phyloP scores from a whole-genome alignment of 2,113 vertebrate species.

The Ptilorrhoa leucosticta region DNA sequence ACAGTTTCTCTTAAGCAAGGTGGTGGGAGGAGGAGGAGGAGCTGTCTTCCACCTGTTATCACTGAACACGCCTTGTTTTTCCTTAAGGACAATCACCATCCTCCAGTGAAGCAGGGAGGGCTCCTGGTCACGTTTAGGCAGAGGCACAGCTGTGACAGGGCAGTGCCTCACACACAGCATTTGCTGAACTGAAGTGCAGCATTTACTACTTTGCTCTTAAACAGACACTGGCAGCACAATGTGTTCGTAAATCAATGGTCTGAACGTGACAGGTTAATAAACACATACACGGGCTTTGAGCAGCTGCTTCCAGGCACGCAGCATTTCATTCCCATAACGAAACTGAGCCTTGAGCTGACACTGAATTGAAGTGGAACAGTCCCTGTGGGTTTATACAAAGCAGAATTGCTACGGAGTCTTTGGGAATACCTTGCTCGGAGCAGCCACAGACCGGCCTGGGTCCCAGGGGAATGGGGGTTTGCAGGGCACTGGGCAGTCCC shows the following conservation, averaged over 20 bases:
- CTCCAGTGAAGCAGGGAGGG: neutral
- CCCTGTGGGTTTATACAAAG: rapidly evolving
- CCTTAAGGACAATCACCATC: neutral
- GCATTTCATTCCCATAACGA: neutral
- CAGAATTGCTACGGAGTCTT: neutral
- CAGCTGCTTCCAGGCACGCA: neutral
- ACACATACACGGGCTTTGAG: neutral
- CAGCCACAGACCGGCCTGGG: neutral
- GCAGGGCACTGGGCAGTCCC: neutral
- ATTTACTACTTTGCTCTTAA: neutral
- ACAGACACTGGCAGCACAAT: neutral
- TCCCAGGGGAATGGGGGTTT: rapidly evolving
- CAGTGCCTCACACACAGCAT: neutral
- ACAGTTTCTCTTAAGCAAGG: neutral
- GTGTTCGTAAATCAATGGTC: neutral
- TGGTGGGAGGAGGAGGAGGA: neutral
- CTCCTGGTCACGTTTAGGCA: neutral
- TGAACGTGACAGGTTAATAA: neutral
- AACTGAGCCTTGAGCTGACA: neutral
- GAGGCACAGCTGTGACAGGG: neutral
- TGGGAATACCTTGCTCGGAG: neutral
- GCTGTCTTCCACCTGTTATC: neutral
- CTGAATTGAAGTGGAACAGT: rapidly evolving
- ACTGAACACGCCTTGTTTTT: rapidly evolving
- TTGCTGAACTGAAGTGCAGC: neutral